Conservation (phyloP, 2,113 vertebrate genomes). For the Heloderma charlesbogerti region DNA sequence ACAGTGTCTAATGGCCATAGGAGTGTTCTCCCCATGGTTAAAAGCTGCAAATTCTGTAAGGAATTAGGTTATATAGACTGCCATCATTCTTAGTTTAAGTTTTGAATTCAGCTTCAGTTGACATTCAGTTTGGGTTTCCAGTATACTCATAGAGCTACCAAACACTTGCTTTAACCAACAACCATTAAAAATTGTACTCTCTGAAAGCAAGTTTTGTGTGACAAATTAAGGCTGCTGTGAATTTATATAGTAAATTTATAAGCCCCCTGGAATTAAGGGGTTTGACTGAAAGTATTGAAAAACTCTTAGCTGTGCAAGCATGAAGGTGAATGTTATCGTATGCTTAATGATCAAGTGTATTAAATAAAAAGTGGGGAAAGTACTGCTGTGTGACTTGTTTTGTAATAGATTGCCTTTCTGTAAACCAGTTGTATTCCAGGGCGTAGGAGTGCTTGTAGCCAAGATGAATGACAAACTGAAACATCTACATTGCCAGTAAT, state of each 20-base stretch:
- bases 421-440: conserved; percentile 38
- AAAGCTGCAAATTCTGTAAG: background rate
- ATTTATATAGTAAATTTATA: background rate
- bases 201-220: conserved; percentile 2
- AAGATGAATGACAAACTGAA: conserved; percentile 57
- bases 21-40: too few relatives aligned
- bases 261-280: background rate
- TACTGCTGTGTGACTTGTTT: conserved; percentile 41
- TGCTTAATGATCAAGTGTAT: background rate
- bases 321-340: background rate
- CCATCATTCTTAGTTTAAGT: background rate
- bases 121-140: background rate
- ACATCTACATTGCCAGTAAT: conserved; percentile 54
- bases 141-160: background rate
- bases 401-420: conserved; percentile 38
- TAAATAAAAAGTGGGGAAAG: conserved; percentile 17
- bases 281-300: conserved; percentile 8
- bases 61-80: background rate
- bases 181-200: background rate
- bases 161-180: background rate
- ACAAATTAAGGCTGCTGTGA: background rate
- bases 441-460: conserved; percentile 4
- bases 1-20: too few relatives aligned
- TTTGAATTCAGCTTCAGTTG: background rate
- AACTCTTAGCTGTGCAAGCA: background rate